Base-by-base conservation (phyloP, 2,888 invertebrate species). In the Eupithecia pulchellata region DNA sequence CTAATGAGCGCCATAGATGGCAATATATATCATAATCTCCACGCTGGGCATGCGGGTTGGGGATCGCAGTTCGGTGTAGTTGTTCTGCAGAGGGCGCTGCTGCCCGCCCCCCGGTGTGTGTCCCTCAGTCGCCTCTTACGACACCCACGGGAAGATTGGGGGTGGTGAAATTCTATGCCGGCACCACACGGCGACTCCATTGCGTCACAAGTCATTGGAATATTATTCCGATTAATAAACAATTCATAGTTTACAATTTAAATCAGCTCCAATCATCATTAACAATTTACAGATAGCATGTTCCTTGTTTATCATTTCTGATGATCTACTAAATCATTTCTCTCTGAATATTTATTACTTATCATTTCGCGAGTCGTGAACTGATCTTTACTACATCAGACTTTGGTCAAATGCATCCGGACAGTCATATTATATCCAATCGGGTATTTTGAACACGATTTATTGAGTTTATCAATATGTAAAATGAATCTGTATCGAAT, bases 391-490 rank as follows among this genome's bases (percentile, higher is more conserved):
- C n/a, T n/a, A 61, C 61, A 61, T 34, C 25, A 36, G 61, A 61
- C 61, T 61, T 32, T 61, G 32, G 34, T 36, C 61, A 34, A 25
- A 61, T 25, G 34, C 34, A 34, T 61, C 9, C 32, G 27, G 57
- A 17, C 14, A 29, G 6, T 57, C 30, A 36, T 61, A 36, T 64
- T 32, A 64, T 64, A 11, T 29, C n/a, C 5, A 30, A 47, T 13
- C 29, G 29, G 29, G n/a, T 47, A 42, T 42, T 52, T 64, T 13
- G 32, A 64, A 14, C 39, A 25, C 32, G 20, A 29, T 52, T 52
- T 52, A 14, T 64, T 5, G 30, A 30, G 20, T 47, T 32, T 61
- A 70, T 58, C 32, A 66, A 47, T 63, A 42, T 63, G 57, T 57
- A 39, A 57, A 27, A 42, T 30, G 32, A 52, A 25, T 52, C 25